Evolutionary conservation across 2,113 vertebrate species (phyloP).

Genomic region (Sander lucioperca): DNA sequence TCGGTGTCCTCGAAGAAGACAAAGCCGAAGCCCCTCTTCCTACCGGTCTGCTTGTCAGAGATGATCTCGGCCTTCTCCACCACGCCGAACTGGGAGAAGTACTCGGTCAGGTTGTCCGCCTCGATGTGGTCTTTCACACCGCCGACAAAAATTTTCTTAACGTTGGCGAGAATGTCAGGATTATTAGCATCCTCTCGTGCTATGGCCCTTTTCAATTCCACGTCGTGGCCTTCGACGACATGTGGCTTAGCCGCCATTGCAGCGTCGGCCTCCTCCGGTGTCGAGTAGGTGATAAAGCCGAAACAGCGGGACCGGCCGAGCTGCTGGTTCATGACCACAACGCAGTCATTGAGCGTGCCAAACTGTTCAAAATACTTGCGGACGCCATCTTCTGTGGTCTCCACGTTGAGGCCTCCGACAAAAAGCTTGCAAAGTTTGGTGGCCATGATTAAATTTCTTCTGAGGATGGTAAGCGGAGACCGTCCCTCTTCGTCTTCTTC

Average conservation of each 20-base stretch:
- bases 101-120: conserved; percentile 90
- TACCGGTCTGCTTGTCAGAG: conserved; percentile 94
- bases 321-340: conserved; percentile 78
- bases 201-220: conserved; percentile 94
- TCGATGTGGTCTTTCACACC: conserved; percentile 95
- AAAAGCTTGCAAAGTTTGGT: conserved; percentile 96
- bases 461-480: conserved; percentile 35
- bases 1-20: conserved; percentile 95
- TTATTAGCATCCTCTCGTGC: conserved; percentile 93
- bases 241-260: conserved; percentile 96
- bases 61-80: conserved; percentile 98
- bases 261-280: conserved; percentile 93
- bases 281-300: conserved; percentile 95
- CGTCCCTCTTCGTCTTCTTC: conserved; percentile 80
- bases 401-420: conserved; percentile 95
- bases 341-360: conserved; percentile 83
- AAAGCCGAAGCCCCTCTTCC: conserved; percentile 96
- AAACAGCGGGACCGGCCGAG: conserved; percentile 90
- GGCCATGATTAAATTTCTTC: conserved; percentile 87
- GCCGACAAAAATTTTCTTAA: conserved; percentile 98
- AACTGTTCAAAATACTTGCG: conserved; percentile 94
- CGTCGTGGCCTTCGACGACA: conserved; percentile 92
- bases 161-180: conserved; percentile 94
- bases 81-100: conserved; percentile 93
- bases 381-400: conserved; percentile 93